phyloP scores from a whole-genome alignment of 1,140 invertebrate genomes.

The Brachionus rubens region DNA sequence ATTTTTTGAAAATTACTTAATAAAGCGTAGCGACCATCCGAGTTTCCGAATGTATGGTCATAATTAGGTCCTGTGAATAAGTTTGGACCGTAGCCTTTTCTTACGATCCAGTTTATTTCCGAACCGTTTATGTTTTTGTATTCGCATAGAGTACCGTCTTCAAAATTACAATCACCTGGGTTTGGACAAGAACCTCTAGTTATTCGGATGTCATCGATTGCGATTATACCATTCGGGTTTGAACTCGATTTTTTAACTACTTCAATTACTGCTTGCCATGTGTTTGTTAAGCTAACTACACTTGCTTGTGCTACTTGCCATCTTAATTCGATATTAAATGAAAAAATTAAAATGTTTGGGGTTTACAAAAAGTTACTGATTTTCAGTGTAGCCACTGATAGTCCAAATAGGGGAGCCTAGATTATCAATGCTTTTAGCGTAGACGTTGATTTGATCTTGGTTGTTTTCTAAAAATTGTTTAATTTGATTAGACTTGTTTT shows the following conservation, averaged over 20 bases:
- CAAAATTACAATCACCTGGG: conserved; percentile 45
- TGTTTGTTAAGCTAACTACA: background rate
- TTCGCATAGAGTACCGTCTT: conserved; percentile 11
- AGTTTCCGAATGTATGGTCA: conserved; percentile 58
- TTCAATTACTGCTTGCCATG: conserved; percentile 44
- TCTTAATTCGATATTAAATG: background rate
- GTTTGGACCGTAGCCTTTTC: conserved; percentile 36
- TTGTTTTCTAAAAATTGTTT: conserved; percentile 16
- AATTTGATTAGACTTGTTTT: background rate
- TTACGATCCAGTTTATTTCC: conserved; percentile 5
- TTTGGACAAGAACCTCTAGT: conserved; percentile 27
- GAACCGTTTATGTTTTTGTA: background rate
- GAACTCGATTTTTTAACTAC: background rate
- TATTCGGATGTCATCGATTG: conserved; percentile 44
- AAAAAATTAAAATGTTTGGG: background rate
- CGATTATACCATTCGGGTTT: conserved; percentile 16
- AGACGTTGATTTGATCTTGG: conserved; percentile 1
- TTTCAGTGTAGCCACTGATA: background rate
- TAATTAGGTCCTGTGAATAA: conserved; percentile 38
- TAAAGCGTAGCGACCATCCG: conserved; percentile 55
- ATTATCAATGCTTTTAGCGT: conserved; percentile 14
- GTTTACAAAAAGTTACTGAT: background rate
- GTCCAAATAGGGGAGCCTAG: conserved; percentile 23
- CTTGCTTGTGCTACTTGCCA: conserved; percentile 35
- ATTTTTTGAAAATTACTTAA: no score